phyloP scores from a whole-genome alignment of 2,888 invertebrate genomes.

The Polydrusus cervinus region DNA sequence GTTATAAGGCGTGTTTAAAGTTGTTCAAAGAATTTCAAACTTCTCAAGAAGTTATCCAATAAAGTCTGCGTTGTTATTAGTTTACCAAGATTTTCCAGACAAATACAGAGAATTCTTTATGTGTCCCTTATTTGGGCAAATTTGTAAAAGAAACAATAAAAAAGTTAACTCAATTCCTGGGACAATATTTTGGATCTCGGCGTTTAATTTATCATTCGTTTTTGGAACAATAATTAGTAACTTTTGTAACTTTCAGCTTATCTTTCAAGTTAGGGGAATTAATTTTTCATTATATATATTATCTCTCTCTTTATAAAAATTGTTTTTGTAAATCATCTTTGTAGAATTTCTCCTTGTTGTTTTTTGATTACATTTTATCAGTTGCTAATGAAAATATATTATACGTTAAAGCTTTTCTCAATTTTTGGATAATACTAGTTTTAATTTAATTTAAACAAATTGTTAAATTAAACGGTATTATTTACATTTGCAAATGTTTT shows the following conservation, averaged over 20 bases:
- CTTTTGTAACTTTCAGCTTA: neutral
- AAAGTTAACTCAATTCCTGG: neutral
- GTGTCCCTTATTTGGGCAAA: neutral
- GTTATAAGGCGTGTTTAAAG: neutral
- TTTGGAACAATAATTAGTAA: neutral
- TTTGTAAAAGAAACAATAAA: neutral
- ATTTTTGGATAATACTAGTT: too few relatives aligned
- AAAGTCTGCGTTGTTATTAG: constrained; percentile 12
- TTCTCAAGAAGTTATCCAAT: constrained; percentile 11
- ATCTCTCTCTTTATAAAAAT: neutral
- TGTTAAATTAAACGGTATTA: too few relatives aligned
- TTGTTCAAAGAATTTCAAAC: constrained; percentile 14
- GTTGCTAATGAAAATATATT: neutral
- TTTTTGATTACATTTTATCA: neutral
- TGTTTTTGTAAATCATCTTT: neutral
- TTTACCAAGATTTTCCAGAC: constrained; percentile 13
- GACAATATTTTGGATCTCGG: neutral
- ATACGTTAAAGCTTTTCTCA: too few relatives aligned
- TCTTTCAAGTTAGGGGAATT: neutral
- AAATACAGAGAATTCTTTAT: constrained; percentile 8
- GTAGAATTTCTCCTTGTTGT: neutral
- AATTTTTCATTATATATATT: neutral
- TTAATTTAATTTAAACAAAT: too few relatives aligned
- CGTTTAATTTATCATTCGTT: neutral
- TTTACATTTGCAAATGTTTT: too few relatives aligned